phyloP scores from a whole-genome alignment of 2,797 vertebrate genomes.

The Trematomus bernacchii region DNA sequence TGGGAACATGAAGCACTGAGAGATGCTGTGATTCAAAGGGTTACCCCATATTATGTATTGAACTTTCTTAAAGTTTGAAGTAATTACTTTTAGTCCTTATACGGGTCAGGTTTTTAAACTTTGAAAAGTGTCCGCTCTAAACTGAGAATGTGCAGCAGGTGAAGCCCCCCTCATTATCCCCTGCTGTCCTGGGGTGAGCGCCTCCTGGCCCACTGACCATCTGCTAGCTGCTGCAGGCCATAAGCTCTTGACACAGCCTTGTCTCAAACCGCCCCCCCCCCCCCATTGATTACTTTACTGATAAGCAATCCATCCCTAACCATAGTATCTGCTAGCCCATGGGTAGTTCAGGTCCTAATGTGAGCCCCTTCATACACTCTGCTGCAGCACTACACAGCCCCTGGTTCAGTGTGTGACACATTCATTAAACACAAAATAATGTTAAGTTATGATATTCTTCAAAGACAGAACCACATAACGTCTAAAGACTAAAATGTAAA shows the following conservation, averaged over 20 bases:
- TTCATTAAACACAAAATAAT: background rate
- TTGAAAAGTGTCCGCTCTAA: too few relatives aligned
- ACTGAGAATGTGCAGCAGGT: background rate
- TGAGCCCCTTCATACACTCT: background rate
- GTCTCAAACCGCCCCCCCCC: too few relatives aligned
- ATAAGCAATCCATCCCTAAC: too few relatives aligned
- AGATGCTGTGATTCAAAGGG: background rate
- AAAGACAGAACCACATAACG: too few relatives aligned
- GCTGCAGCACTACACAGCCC: background rate
- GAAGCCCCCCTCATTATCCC: conserved; percentile 26
- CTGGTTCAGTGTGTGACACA: background rate
- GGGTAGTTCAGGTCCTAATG: background rate
- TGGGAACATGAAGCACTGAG: background rate
- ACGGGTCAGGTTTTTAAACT: background rate
- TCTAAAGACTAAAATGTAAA: too few relatives aligned
- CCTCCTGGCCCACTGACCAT: background rate
- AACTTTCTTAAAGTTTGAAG: background rate
- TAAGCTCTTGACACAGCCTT: conserved; percentile 7
- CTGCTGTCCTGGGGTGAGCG: background rate
- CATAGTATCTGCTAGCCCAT: background rate
- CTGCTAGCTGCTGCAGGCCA: conserved; percentile 18
- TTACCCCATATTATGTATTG: background rate
- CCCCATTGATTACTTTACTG: too few relatives aligned
- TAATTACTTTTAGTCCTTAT: background rate
- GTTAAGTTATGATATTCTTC: too few relatives aligned